A percentile compares a stretch with the other conserved stretches of the same genome.
These are phyloP conservation scores for Apogon hyalosoma DNA, from an alignment of 2,797 vertebrate genomes.

Conservation along the genomic window DNA sequence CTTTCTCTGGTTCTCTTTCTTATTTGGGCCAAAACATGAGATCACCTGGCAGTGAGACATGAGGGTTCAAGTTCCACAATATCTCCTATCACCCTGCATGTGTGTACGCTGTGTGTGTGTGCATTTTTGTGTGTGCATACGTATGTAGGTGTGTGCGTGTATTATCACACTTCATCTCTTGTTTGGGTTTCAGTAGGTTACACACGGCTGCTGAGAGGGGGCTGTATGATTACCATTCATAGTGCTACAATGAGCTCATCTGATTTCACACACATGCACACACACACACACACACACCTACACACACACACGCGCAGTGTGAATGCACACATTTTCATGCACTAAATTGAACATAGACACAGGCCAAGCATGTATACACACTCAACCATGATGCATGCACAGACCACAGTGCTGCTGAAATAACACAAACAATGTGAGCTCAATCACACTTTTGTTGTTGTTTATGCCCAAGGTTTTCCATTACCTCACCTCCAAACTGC, in stretches of 20 bases:
- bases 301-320: background rate
- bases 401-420: constrained; percentile 54
- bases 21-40: constrained; percentile 77
- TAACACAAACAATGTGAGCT: constrained; percentile 60
- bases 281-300: constrained; percentile 5
- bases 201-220: constrained; percentile 82
- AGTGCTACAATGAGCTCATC: constrained; percentile 82
- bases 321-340: constrained; percentile 21
- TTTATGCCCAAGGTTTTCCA: constrained; percentile 51
- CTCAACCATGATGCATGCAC: constrained; percentile 5
- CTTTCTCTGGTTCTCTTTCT: background rate
- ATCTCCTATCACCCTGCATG: constrained; percentile 49
- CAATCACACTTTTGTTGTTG: constrained; percentile 52
- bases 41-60: constrained; percentile 80
- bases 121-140: constrained; percentile 31
- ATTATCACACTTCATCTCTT: constrained; percentile 83
- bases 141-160: constrained; percentile 30
- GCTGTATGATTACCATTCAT: constrained; percentile 84
- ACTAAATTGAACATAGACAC: constrained; percentile 13
- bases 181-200: constrained; percentile 87
- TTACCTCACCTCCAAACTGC: constrained; percentile 54
- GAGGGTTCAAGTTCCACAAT: constrained; percentile 83
- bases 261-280: constrained; percentile 61
- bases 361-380: constrained; percentile 11
- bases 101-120: constrained; percentile 30